phyloP scores from a whole-genome alignment of 2,888 invertebrate genomes.

The Alentia gelatinosa region DNA sequence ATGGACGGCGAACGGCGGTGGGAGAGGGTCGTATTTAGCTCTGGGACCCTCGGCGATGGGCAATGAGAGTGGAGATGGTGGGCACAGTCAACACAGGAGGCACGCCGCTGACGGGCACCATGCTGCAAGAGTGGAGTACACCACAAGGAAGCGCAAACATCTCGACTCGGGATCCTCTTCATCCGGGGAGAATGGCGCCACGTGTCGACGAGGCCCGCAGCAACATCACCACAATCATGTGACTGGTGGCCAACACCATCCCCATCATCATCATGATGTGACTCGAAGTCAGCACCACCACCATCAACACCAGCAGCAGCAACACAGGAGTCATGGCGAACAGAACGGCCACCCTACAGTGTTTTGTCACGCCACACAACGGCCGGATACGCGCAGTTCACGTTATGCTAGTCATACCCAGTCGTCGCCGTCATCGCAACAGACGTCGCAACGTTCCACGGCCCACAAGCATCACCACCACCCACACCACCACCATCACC shows the following conservation, averaged over 20 bases:
- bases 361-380: background rate
- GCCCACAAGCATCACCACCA: slow-evolving; percentile 26
- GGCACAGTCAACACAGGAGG: background rate
- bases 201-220: background rate
- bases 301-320: background rate
- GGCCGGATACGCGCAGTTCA: background rate
- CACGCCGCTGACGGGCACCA: background rate
- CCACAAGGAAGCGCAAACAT: background rate
- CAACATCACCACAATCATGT: background rate
- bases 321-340: background rate
- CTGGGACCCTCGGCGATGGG: background rate
- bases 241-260: background rate
- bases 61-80: background rate
- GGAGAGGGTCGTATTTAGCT: background rate
- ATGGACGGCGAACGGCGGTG: background rate
- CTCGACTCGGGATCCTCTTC: slow-evolving; percentile 2
- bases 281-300: background rate
- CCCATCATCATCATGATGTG: background rate
- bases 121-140: background rate
- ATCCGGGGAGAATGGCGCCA: background rate
- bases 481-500: background rate
- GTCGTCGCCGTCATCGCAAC: background rate
- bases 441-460: background rate
- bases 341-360: background rate
- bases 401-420: slow-evolving; percentile 5